Conservation (phyloP, 1,140 invertebrate species). For the Eupeodes corollae region DNA sequence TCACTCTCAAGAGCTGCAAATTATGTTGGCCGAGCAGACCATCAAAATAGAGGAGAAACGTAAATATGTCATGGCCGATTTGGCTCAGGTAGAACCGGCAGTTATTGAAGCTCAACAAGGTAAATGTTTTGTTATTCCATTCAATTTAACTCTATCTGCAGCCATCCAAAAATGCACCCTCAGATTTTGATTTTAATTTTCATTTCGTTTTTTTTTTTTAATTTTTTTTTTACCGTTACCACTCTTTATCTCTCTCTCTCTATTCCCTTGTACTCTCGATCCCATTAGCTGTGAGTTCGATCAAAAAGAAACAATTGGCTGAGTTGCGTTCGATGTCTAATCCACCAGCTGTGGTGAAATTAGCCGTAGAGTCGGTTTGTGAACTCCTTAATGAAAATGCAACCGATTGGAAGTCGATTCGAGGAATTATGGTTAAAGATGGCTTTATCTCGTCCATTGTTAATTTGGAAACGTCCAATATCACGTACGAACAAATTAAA, state of each 20-base stretch:
- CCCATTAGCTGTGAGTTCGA: constrained; percentile 79
- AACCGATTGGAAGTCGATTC: constrained; percentile 88
- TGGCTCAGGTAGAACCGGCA: constrained; percentile 94
- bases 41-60: constrained; percentile 87
- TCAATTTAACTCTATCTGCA: constrained; percentile 3
- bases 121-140: constrained; percentile 39
- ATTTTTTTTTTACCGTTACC: constrained; percentile 1
- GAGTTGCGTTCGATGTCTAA: constrained; percentile 91
- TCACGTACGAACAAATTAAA: constrained; percentile 79
- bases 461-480: constrained; percentile 90
- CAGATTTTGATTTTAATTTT: constrained; percentile 5
- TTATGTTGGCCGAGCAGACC: constrained; percentile 78
- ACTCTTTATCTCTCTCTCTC: neutral
- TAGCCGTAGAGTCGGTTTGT: constrained; percentile 93
- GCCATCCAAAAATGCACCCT: neutral
- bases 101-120: constrained; percentile 96
- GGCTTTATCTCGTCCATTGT: constrained; percentile 98
- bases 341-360: constrained; percentile 83
- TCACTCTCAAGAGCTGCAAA: constrained; percentile 94
- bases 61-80: constrained; percentile 84
- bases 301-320: constrained; percentile 92
- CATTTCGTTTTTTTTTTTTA: constrained; percentile 4
- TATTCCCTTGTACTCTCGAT: neutral
- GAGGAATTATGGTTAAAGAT: constrained; percentile 88
- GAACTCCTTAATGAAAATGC: constrained; percentile 76